Base-by-base conservation (phyloP, 2,888 invertebrate genomes). In the Campoletis raptor region DNA sequence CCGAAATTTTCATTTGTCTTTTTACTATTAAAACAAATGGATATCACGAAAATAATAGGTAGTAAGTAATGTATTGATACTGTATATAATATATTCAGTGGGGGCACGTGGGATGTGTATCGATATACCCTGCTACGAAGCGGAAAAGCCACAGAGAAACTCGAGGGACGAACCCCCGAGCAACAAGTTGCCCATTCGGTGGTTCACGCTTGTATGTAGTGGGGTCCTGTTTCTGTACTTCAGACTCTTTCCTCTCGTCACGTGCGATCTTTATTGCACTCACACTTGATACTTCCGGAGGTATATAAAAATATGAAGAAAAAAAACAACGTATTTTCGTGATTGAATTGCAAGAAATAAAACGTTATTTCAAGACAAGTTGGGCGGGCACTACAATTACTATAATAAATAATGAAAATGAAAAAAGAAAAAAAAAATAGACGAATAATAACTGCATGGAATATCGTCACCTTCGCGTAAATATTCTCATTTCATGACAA, bases 141-240 rank as follows among this genome's bases (percentile, higher is more conserved):
- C 52, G 21, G 1, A n/a, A 36, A 15, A 48, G 48, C 24, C 37
- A 45, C 6, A 57, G 70, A 54, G 64, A 40, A 54, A 6, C 61
- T 72, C 78, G 81, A 74, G 74, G 74, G 86, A 78, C 61, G 40
- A 84, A 78, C 89, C 87, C 87, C 89, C 90, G 92, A 86, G 93
- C 93, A 93, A 93, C 93, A 93, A 93, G 93, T 93, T 92, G 93
- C 93, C 92, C 92, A 92, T 93, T 93, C 90, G 89, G 89, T 54
- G 81, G 67, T 80, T 76, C 64, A 57, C 69, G 36, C 57, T 69
- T 57, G 40, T 42, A 69, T 54, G 54, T 67, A 45, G 42, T 18
- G 48, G 76, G 57, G 10, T 76, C 74, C 67, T 78, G 57, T 52
- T 40, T 15, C 54, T 48, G 54, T 61, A 24, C 36, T 64, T n/a